Percentiles rank a stretch among this genome's conserved stretches.
Evolutionary conservation across 2,888 invertebrate species (phyloP).

Genomic region (Merodon equestris): DNA sequence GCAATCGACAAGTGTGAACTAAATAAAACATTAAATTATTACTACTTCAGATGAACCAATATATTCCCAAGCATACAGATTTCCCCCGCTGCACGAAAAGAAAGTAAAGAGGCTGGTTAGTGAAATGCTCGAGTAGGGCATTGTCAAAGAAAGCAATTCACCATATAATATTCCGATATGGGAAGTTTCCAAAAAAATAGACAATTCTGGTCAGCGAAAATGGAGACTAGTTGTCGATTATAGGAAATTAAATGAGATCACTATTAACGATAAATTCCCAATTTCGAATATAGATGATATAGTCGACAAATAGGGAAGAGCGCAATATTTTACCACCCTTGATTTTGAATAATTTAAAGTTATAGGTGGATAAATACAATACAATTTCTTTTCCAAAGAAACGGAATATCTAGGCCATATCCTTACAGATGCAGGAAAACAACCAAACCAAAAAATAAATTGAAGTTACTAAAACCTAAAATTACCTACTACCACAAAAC

Average conservation of each 20-base stretch:
- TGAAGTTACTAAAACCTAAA: slow-evolving; percentile 15
- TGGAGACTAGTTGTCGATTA: background rate
- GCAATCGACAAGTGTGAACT: slow-evolving; percentile 29
- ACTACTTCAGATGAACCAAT: slow-evolving; percentile 33
- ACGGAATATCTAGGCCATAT: slow-evolving; percentile 68
- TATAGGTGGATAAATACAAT: no score
- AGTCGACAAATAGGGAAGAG: slow-evolving; percentile 31
- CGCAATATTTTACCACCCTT: slow-evolving; percentile 34
- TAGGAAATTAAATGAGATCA: slow-evolving; percentile 41
- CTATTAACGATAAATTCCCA: slow-evolving; percentile 57
- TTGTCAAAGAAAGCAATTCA: slow-evolving; percentile 42
- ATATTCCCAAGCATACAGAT: slow-evolving; percentile 39
- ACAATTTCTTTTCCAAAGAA: slow-evolving; percentile 4
- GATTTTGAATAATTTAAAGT: slow-evolving; percentile 5
- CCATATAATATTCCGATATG: slow-evolving; percentile 53
- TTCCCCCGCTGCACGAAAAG: slow-evolving; percentile 14
- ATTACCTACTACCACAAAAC: slow-evolving; percentile 7
- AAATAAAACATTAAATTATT: slow-evolving; percentile 27
- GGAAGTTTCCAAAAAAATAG: slow-evolving; percentile 47
- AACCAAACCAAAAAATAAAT: slow-evolving; percentile 19
- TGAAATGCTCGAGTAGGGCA: slow-evolving; percentile 40
- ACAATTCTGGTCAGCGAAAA: slow-evolving; percentile 39
- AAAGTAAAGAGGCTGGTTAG: slow-evolving; percentile 25
- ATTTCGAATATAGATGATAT: slow-evolving; percentile 54
- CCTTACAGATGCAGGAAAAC: slow-evolving; percentile 46